Evolutionary conservation across 2,797 vertebrate genomes (phyloP).

Genomic region (Allenopithecus nigroviridis): DNA sequence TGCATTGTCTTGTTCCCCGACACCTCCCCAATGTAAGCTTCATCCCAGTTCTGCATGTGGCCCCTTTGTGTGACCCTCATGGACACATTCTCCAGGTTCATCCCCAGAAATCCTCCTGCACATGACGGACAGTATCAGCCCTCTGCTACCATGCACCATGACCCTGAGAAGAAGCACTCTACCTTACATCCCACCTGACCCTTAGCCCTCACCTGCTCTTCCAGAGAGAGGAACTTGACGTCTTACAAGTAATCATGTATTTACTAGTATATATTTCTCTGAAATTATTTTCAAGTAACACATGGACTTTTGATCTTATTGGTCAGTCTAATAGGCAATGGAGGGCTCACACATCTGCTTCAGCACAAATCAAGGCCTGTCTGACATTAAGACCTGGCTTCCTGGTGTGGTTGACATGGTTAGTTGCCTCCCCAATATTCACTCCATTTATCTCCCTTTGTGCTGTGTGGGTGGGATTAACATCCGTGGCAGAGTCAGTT

Average conservation of each 20-base stretch:
- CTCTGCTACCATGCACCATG: not conserved
- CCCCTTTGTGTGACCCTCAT: not conserved
- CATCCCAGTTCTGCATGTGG: not conserved
- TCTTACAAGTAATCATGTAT: not conserved
- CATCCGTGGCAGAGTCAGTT: conserved; percentile 23
- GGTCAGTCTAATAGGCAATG: not conserved
- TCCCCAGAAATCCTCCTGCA: not conserved
- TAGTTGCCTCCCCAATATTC: conserved; percentile 1
- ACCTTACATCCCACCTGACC: not conserved
- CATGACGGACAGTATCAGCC: not conserved
- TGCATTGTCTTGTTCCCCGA: not conserved
- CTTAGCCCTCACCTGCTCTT: not conserved
- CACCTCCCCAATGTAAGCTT: not conserved
- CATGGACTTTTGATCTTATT: not conserved
- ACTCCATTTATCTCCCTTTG: conserved; percentile 33
- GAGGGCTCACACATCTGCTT: conserved; percentile 56
- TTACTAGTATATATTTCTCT: not conserved
- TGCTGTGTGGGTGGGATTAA: conserved; percentile 36
- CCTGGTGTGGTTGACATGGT: conserved; percentile 26
- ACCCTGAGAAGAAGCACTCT: not conserved
- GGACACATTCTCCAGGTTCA: not conserved
- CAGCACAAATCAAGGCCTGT: conserved; percentile 46
- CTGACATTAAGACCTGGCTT: conserved; percentile 37
- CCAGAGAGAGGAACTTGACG: not conserved
- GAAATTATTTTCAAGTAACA: conserved; percentile 17